These are phyloP conservation scores for Thalassaphorura encarpata DNA, from an alignment of 1,140 invertebrate genomes.

Conservation along the genomic window DNA sequence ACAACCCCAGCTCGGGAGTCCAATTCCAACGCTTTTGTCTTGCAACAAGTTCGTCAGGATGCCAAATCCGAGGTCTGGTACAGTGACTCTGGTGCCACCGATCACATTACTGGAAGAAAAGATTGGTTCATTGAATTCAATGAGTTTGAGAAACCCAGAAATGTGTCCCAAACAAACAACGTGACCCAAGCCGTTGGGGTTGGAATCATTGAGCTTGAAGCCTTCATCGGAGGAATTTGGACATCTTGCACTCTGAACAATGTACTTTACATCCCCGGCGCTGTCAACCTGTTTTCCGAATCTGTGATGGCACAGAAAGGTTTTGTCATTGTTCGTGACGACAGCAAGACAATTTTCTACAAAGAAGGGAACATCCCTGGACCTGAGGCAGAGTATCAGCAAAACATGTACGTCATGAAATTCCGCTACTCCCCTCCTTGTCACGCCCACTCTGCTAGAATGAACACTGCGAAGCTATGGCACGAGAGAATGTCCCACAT, in stretches of 20 bases:
- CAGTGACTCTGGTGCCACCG: conserved; percentile 7
- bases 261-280: conserved; percentile 12
- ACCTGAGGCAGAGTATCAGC: neutral
- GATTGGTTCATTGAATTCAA: conserved; percentile 1
- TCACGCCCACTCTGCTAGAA: neutral
- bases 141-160: neutral
- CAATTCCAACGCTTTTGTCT: too few species aligned
- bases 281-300: conserved; percentile 11
- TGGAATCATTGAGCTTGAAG: conserved; percentile 5
- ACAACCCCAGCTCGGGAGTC: too few species aligned
- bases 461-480: neutral
- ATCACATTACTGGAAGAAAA: neutral
- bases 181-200: neutral
- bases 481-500: conserved; percentile 11
- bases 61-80: too few species aligned
- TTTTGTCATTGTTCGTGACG: conserved; percentile 2
- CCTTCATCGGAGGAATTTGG: conserved; percentile 4
- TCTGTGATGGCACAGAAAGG: conserved; percentile 5
- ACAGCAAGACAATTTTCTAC: neutral
- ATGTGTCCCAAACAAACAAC: neutral
- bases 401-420: conserved; percentile 8
- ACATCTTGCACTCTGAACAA: neutral
- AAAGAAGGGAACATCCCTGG: neutral
- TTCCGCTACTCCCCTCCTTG: neutral
- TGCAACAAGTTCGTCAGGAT: too few species aligned